A percentile compares a stretch with the other conserved stretches of the same genome.
phyloP scores from a whole-genome alignment of 2,888 invertebrate genomes.

The Drosophila nigricruria region DNA sequence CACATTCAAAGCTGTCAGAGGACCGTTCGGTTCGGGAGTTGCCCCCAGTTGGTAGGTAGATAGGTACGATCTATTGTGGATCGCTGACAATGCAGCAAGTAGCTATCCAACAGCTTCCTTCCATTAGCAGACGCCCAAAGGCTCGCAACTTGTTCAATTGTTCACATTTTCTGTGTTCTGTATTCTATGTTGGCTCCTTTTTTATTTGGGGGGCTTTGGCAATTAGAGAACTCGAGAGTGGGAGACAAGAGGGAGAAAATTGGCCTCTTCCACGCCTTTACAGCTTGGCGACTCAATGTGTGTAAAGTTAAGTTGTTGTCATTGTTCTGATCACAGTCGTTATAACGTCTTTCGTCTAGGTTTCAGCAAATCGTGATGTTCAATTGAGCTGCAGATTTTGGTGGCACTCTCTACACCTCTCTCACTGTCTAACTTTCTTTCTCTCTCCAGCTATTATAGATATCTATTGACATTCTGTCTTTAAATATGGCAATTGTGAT shows the following conservation, averaged over 20 bases:
- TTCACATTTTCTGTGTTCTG: conserved; percentile 47
- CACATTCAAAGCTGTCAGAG: conserved; percentile 68
- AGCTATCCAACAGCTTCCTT: conserved; percentile 68
- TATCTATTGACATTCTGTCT: background rate
- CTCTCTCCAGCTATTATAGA: background rate
- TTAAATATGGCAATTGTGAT: background rate
- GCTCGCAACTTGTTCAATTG: conserved; percentile 69
- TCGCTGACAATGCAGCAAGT: conserved; percentile 52
- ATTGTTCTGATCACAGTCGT: conserved; percentile 37
- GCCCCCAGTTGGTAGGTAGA: background rate
- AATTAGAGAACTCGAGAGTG: conserved; percentile 36
- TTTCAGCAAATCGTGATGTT: conserved; percentile 57
- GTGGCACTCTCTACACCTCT: background rate
- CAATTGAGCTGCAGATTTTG: conserved; percentile 47
- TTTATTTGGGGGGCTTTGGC: conserved; percentile 42
- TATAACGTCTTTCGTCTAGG: conserved; percentile 1
- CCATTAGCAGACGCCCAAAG: conserved; percentile 74
- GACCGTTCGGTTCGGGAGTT: conserved; percentile 31
- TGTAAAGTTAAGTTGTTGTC: conserved; percentile 74
- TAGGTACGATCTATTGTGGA: conserved; percentile 28
- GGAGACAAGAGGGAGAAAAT: conserved; percentile 6
- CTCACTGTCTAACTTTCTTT: background rate
- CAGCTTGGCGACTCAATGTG: conserved; percentile 54
- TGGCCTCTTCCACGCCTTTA: conserved; percentile 7
- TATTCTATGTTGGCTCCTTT: conserved; percentile 23